These are phyloP conservation scores for Huso huso DNA, from an alignment of 2,797 vertebrate species.

Conservation along the genomic window DNA sequence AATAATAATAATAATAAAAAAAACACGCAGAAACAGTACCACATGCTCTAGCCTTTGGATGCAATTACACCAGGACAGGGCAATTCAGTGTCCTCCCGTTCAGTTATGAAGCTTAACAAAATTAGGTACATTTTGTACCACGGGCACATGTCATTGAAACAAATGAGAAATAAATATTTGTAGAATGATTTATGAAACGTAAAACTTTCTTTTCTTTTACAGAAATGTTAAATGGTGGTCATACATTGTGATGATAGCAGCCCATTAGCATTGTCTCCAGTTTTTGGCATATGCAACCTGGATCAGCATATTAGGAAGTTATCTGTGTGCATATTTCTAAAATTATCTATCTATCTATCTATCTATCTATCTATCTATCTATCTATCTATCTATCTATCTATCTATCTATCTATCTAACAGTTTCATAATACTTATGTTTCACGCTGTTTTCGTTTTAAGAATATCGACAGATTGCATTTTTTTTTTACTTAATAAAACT, in stretches of 20 bases:
- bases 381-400: slow-evolving; percentile 2
- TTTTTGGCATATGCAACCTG: too few species aligned
- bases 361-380: slow-evolving; percentile 2
- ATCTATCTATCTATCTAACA: not conserved
- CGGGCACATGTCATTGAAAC: not conserved
- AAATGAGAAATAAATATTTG: not conserved
- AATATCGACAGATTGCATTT: too few species aligned
- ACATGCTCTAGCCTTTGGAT: not conserved
- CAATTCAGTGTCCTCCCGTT: not conserved
- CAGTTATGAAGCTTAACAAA: not conserved
- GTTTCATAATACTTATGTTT: too few species aligned
- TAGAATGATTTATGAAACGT: slow-evolving; percentile 2
- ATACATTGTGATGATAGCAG: not conserved
- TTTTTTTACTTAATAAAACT: too few species aligned
- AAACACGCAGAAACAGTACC: not conserved
- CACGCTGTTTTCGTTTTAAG: too few species aligned
- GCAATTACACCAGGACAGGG: not conserved
- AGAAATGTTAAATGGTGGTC: not conserved
- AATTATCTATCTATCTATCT: slow-evolving; percentile 1
- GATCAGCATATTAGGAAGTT: not conserved
- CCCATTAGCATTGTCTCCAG: too few species aligned
- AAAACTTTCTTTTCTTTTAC: not conserved
- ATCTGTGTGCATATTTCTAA: not conserved
- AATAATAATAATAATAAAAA: too few species aligned
- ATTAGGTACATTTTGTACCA: not conserved